These are phyloP conservation scores for Pogonomyrmex barbatus DNA, from an alignment of 1,140 invertebrate species.

Conservation along the genomic window DNA sequence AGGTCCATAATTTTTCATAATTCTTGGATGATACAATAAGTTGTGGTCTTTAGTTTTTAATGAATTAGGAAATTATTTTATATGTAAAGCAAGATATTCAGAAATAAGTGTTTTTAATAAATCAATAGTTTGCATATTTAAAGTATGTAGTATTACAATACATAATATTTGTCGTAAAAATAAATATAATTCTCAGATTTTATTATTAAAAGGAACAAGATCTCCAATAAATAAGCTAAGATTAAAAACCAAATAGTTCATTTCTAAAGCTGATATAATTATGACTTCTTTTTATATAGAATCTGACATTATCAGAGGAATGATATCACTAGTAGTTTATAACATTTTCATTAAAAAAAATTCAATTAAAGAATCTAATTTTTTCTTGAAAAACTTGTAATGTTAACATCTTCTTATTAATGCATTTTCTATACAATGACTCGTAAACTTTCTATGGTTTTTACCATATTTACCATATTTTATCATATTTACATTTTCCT, in stretches of 20 bases:
- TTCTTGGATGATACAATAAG: too few relatives aligned
- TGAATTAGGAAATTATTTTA: too few relatives aligned
- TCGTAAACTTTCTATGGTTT: not conserved
- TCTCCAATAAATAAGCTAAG: not conserved
- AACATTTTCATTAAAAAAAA: not conserved
- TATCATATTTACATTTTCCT: not conserved
- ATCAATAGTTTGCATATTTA: not conserved
- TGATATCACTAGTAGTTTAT: too few relatives aligned
- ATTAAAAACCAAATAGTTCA: not conserved
- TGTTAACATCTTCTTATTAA: not conserved
- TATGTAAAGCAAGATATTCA: not conserved
- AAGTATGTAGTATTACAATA: not conserved
- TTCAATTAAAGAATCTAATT: not conserved
- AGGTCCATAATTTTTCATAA: not conserved
- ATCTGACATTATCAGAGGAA: not conserved
- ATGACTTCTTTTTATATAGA: not conserved
- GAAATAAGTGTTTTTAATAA: not conserved
- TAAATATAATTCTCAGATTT: not conserved
- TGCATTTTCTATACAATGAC: not conserved
- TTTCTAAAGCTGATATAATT: constrained; percentile 1
- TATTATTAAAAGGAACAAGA: not conserved
- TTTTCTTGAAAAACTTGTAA: not conserved
- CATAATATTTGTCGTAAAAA: not conserved
- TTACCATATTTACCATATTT: not conserved
- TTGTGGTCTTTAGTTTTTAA: too few relatives aligned